Evolutionary conservation across 1,140 invertebrate genomes (phyloP), one percentile per base, ranked within the genome.

Genomic region (Brachionus rubens): DNA sequence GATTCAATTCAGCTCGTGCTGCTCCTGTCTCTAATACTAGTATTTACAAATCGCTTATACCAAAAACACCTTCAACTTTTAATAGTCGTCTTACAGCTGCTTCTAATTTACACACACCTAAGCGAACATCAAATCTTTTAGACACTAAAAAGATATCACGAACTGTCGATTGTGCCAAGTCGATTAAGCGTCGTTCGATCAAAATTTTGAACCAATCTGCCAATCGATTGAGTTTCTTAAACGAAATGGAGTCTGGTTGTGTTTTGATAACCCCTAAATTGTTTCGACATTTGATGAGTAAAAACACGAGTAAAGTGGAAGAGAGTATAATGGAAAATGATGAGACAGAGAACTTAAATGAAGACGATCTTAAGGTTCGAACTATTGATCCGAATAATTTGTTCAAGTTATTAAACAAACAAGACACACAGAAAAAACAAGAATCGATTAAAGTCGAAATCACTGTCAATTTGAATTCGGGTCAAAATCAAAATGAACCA

Each of bases 241-340:
- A 54, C 14, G 68, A 72, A 33, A 50, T 72, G 68, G 68, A 72
- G 50, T 72, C 68, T 1, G 68, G 46, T 14, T 72, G 68, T 36
- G 28, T 72, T 0, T 12, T 72, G 0, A 50, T 72, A 36, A 72
- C 68, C 19, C 68, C 68, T 7, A 72, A 72, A 21, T 14, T 72
- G 4, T 21, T 72, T 9, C 19, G 30, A 16, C 30, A 72, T 21
- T 16, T 72, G 24, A 48, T 72, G 10, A 54, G 40, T 36, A 72
- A 21, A 2, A 28, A 21, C 24, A 24, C 26, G 26, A 72, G 28
- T 24, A 16, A 54, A 28, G 28, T 40, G 9, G 36, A 48, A 36
- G 68, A 72, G 16, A 24, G 6, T 3, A 24, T 56, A 9, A 9
- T 12, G 19, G 24, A 46, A 46, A 16, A 46, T 3, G 9, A 46